A percentile compares a stretch with the other conserved stretches of the same genome.
Conservation (phyloP, 2,113 vertebrate species). For the Erythrocebus patas region DNA sequence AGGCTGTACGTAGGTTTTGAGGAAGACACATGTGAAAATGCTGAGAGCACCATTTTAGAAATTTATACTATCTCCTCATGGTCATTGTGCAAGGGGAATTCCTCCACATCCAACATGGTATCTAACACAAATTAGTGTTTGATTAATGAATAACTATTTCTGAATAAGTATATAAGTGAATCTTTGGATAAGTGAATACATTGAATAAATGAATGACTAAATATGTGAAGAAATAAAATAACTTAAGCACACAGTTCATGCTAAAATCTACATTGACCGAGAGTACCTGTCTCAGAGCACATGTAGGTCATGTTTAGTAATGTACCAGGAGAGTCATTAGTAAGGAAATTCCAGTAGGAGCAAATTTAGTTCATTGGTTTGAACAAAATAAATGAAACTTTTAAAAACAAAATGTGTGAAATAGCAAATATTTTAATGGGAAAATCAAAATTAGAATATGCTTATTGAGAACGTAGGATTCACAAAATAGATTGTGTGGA, state of each 20-base stretch:
- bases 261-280: not conserved
- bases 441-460: not conserved
- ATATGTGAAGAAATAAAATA: not conserved
- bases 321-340: not conserved
- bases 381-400: not conserved
- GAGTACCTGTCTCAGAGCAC: not conserved
- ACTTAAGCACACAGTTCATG: not conserved
- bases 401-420: not conserved
- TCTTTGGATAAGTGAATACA: not conserved
- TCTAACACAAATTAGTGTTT: not conserved
- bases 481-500: not conserved
- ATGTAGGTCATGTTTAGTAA: not conserved
- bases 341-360: not conserved
- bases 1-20: not conserved
- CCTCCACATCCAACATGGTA: not conserved
- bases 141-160: not conserved
- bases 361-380: not conserved
- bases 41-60: not conserved
- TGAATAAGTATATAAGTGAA: not conserved
- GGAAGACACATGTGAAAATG: not conserved
- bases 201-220: not conserved
- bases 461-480: slow-evolving; percentile 39
- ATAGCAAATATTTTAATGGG: not conserved
- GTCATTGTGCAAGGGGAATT: not conserved
- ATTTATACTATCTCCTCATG: not conserved